Evolutionary conservation across 2,113 vertebrate genomes (phyloP), one percentile per base, ranked within the genome.

Genomic region (Artemisiospiza belli): DNA sequence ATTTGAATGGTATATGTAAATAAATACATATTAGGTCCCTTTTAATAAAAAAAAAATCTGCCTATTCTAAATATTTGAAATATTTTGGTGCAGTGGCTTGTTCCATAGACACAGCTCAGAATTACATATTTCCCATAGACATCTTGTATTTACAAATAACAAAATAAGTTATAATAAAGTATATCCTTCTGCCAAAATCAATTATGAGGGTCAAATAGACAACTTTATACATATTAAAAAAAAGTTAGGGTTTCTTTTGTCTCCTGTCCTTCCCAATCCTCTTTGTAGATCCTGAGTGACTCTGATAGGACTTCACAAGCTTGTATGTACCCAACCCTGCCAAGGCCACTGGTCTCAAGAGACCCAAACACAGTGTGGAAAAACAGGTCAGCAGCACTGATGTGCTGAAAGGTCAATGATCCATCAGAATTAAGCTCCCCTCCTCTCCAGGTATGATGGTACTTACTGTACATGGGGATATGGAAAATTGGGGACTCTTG

Each of bases 71-170:
- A 97, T 95, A 97, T 97, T 95, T 96, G 95, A 97, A 97, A 95
- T 95, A 97, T 97, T 97, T 97, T 95, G 94, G 89, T 95, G 96
- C 95, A 92, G 90, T 91, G 96, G 97, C 96, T 96, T 96, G 76
- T 95, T 97, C 95, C 91, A 86, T 92, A 93, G 91, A 95, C 93
- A 96, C 87, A 97, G 97, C 94, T 97, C 96, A 95, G 97, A 96
- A 97, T 90, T 98, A 98, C 95, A 83, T 88, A 97, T 97, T 98
- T 98, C 97, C 98, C 97, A 98, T 98, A 98, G 92, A 98, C 97
- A 98, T 97, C 97, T 98, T 97, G 96, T 98, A 98, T 98, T 98
- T 98, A 98, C 98, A 98, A 96, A 97, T 95, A 97, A 97, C 92
- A 97, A 97, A 98, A 98, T 98, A 98, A 98, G 96, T 98, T 98